A percentile compares a stretch with the other conserved stretches of the same genome.
Conservation (phyloP, 2,797 vertebrate genomes). For the Psittacula derbiana region DNA sequence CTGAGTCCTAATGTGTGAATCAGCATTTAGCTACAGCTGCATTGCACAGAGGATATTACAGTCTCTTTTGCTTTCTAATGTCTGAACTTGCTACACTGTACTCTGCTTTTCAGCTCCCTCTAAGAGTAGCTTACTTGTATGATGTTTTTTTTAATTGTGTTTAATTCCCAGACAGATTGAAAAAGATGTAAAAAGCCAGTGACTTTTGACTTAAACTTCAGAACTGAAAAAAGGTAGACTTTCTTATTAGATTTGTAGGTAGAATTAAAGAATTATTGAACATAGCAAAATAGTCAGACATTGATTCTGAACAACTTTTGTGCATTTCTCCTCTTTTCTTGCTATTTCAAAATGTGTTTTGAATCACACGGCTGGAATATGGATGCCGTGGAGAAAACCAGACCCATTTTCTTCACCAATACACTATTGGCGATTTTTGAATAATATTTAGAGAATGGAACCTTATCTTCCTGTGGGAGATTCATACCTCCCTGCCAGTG, state of each 20-base stretch:
- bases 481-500: background rate
- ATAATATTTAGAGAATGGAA: background rate
- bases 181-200: background rate
- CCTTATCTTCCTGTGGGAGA: background rate
- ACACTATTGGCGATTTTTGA: background rate
- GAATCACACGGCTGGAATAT: background rate
- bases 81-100: background rate
- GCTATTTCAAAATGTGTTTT: background rate
- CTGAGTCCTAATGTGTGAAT: constrained; percentile 32
- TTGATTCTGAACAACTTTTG: background rate
- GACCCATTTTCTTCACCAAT: background rate
- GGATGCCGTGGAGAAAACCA: background rate
- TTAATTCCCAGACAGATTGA: background rate
- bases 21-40: constrained; percentile 46
- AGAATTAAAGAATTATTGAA: background rate
- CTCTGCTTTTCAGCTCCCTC: background rate
- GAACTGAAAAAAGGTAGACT: background rate
- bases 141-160: background rate
- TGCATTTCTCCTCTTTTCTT: background rate
- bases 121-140: background rate
- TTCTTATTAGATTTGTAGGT: background rate
- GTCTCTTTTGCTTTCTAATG: background rate
- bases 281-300: background rate
- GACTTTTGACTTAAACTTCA: background rate
- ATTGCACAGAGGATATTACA: background rate